Evolutionary conservation across 2,113 vertebrate species (phyloP).

Genomic region (Verasper variegatus): DNA sequence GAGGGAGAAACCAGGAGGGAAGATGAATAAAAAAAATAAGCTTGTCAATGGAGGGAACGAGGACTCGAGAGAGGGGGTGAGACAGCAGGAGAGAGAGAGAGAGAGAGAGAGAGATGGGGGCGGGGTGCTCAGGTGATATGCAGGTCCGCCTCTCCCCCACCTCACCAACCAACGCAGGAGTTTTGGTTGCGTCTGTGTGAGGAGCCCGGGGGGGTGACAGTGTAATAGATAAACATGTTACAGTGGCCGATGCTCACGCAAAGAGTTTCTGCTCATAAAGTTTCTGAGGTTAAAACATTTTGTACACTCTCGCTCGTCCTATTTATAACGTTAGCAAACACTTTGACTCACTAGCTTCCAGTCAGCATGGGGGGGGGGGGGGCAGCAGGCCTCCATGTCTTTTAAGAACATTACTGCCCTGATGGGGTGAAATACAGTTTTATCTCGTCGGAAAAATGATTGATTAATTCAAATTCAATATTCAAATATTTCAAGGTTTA

Average conservation of each 20-base stretch:
- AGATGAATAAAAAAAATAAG: slow-evolving; percentile 50
- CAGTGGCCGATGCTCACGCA: no score
- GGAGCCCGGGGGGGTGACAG: slow-evolving; percentile 41
- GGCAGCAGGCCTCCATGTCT: background rate
- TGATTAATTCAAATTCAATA: no score
- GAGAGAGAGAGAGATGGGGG: no score
- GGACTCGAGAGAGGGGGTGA: slow-evolving; percentile 36
- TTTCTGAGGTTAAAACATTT: slow-evolving; percentile 22
- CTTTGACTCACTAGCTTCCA: background rate
- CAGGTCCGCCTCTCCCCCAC: slow-evolving; percentile 48
- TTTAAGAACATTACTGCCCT: background rate
- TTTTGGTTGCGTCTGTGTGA: slow-evolving; percentile 45
- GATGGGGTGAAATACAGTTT: no score
- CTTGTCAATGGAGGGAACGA: slow-evolving; percentile 53
- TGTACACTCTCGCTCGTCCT: background rate
- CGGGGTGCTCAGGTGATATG: slow-evolving; percentile 44
- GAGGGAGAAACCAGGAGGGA: slow-evolving; percentile 40
- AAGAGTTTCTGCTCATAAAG: slow-evolving; percentile 5
- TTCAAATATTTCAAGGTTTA: no score
- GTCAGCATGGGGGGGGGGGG: no score
- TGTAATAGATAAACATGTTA: slow-evolving; percentile 64
- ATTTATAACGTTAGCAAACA: slow-evolving; percentile 33
- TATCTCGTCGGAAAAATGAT: no score
- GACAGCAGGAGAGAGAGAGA: slow-evolving; percentile 8
- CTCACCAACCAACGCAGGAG: slow-evolving; percentile 57